Base-by-base conservation (phyloP, 64 coral and sea anemone genomes). In the Anthopleura sola region DNA sequence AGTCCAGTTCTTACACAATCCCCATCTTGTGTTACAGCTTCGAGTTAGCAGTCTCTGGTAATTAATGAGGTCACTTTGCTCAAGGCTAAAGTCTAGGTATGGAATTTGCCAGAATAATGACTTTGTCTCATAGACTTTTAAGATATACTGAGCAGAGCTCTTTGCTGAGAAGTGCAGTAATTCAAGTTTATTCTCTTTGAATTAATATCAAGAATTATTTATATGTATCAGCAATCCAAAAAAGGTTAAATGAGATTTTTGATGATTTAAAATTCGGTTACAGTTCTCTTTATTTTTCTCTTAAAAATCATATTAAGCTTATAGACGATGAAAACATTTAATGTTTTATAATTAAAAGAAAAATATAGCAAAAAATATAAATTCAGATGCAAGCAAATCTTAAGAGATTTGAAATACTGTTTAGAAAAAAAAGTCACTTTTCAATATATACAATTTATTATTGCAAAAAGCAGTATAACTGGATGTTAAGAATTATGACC, bases 1-100 rank as follows among this genome's bases (percentile, higher is more conserved):
- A 91, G 89, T 49, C 89, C 89, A 46, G 84, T 82, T 37, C 21
- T 51, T 38, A 56, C 82, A 60, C 82, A 53, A 20, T 85, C 89
- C 17, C 75, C 82, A 24, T 51, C 46, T 18, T 79, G 75, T 47
- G 34, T 83, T 20, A 26, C 74, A 17, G 82, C 84, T 33, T 77
- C 78, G 14, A 91, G 89, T 83, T 91, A 91, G 57, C 78, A 83
- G 76, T 79, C 3, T 44, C 64, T 37, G 28, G 31, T 13, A 71
- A 32, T 66, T 32, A 36, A 32, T 34, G 31, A 71, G 28, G 31
- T 71, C 66, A 71, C 24, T 71, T 36, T 10, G n/a, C 66, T 71
- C n/a, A 71, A 71, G 28, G 66, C 66, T 20, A 71, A 32, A 32
- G 66, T 32, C 1, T 32, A 53, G n/a, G 29, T 71, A 36, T 34